These are phyloP conservation scores for Apis cerana DNA, from an alignment of 1,140 invertebrate genomes.

Conservation along the genomic window DNA sequence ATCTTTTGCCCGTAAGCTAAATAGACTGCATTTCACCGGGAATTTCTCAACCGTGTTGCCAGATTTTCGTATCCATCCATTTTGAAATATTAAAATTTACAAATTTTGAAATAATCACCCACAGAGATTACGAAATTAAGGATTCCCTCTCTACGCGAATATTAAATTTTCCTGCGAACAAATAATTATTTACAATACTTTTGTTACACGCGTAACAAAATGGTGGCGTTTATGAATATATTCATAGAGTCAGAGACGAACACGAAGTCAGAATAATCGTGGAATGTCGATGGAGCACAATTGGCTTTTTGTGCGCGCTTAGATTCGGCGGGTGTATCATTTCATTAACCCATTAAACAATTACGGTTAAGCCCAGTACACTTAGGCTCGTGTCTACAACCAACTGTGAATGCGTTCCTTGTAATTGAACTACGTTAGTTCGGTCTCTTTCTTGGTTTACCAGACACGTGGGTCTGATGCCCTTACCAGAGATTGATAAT, in stretches of 20 bases:
- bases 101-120: no score
- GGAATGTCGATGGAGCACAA: conserved; percentile 68
- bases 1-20: conserved; percentile 61
- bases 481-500: background rate
- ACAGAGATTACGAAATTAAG: no score
- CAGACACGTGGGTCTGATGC: conserved; percentile 43
- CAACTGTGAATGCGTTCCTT: conserved; percentile 70
- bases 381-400: conserved; percentile 66
- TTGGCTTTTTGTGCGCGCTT: conserved; percentile 72
- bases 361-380: conserved; percentile 67
- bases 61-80: conserved; percentile 49
- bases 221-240: background rate
- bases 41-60: conserved; percentile 64
- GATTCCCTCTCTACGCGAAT: no score
- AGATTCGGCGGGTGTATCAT: conserved; percentile 75
- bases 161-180: background rate
- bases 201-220: background rate
- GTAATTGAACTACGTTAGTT: conserved; percentile 59
- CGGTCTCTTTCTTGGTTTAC: conserved; percentile 35
- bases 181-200: background rate
- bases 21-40: conserved; percentile 61
- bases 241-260: conserved; percentile 8
- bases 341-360: conserved; percentile 78
- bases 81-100: no score
- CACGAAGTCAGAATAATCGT: conserved; percentile 49